A percentile compares a stretch with the other conserved stretches of the same genome.
These are phyloP conservation scores for Melieria omissa DNA, from an alignment of 2,888 invertebrate species.

Conservation along the genomic window DNA sequence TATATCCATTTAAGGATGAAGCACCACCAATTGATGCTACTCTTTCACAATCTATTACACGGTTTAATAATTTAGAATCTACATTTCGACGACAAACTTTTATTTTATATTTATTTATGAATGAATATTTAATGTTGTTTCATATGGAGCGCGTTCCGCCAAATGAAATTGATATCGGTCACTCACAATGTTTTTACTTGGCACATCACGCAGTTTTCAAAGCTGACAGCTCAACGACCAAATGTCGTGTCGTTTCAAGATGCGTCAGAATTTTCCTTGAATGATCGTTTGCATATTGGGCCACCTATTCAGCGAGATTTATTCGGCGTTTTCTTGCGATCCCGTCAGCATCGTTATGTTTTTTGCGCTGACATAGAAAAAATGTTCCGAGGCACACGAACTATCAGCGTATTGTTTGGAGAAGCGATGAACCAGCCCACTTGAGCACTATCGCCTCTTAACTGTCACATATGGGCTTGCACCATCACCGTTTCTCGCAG, in stretches of 20 bases:
- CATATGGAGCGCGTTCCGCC: conserved; percentile 38
- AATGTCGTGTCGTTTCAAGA: conserved; percentile 36
- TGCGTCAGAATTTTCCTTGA: conserved; percentile 25
- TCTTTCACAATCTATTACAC: conserved; percentile 20
- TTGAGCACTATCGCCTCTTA: not conserved
- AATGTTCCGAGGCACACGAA: no score
- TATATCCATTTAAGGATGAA: conserved; percentile 35
- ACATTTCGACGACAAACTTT: conserved; percentile 29
- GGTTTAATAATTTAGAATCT: conserved; percentile 33
- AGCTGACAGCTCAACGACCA: conserved; percentile 38
- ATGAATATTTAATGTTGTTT: conserved; percentile 37
- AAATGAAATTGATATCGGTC: conserved; percentile 22
- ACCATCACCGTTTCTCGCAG: not conserved
- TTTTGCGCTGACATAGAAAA: no score
- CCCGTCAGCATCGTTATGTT: conserved; percentile 29
- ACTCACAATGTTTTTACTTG: conserved; percentile 38
- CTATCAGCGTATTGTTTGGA: not conserved
- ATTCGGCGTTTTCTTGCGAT: conserved; percentile 28
- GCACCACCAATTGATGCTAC: conserved; percentile 27
- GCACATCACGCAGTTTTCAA: conserved; percentile 44
- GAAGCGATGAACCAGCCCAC: not conserved
- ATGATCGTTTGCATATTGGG: conserved; percentile 32
- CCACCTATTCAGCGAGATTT: conserved; percentile 29
- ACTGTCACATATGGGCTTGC: not conserved
- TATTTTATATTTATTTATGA: no score